phyloP scores from a whole-genome alignment of 2,113 vertebrate genomes.

The Bungarus multicinctus region DNA sequence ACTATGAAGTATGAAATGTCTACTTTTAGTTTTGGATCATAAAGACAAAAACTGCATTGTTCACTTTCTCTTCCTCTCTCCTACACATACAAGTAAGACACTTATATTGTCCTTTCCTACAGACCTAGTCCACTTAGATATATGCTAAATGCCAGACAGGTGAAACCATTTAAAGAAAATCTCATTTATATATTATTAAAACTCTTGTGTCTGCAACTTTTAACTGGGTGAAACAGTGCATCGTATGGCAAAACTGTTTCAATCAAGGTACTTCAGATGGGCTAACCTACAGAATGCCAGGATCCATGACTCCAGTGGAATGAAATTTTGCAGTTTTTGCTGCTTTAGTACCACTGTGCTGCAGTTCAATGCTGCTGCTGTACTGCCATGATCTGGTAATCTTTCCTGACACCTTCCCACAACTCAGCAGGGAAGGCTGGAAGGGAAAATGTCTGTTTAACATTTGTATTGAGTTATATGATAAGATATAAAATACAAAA shows the following conservation, averaged over 20 bases:
- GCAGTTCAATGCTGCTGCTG: background rate
- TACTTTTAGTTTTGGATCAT: background rate
- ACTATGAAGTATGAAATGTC: background rate
- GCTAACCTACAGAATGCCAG: background rate
- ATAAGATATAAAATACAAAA: too few relatives aligned
- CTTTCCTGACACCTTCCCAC: too few relatives aligned
- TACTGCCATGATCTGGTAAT: background rate
- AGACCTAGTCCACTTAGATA: background rate
- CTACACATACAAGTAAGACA: background rate
- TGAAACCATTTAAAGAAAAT: background rate
- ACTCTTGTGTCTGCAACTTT: background rate
- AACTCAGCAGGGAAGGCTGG: too few relatives aligned
- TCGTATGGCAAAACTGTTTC: background rate
- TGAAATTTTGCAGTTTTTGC: background rate
- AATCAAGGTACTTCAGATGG: background rate
- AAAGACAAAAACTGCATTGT: background rate
- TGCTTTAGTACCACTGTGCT: too few relatives aligned
- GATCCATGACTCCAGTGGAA: background rate
- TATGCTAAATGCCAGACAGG: background rate
- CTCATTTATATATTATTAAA: background rate
- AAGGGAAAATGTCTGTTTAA: too few relatives aligned
- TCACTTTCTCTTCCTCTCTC: background rate
- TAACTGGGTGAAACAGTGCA: background rate
- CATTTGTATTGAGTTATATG: too few relatives aligned
- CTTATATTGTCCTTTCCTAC: background rate